Conservation (phyloP, 2,113 vertebrate species). For the Rhegmatorhina hoffmannsi region DNA sequence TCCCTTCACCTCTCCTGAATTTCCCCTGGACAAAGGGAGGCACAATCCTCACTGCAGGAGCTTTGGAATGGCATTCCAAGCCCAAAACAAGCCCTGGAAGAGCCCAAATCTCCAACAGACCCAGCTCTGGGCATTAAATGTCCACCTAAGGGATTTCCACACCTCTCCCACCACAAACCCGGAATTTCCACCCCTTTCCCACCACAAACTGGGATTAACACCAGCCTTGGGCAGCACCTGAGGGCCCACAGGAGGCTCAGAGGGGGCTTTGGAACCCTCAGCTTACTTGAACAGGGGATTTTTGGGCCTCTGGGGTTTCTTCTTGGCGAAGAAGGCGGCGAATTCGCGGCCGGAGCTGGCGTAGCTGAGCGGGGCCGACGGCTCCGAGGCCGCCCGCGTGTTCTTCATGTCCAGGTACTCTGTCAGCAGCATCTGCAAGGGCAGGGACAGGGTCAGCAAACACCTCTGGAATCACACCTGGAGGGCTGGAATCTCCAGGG, state of each 20-base stretch:
- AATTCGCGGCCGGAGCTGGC: slow-evolving; percentile 94
- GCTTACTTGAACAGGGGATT: slow-evolving; percentile 95
- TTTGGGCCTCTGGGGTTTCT: slow-evolving; percentile 92
- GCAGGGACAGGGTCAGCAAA: neutral
- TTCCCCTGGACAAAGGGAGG: neutral
- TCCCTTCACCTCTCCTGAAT: neutral
- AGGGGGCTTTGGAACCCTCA: neutral
- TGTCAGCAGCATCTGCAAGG: slow-evolving; percentile 88
- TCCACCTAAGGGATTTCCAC: neutral
- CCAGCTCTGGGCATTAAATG: neutral
- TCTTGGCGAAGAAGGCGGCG: slow-evolving; percentile 95
- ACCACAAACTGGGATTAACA: fast-evolving
- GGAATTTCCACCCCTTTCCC: neutral
- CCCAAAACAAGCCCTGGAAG: neutral
- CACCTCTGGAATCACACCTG: neutral
- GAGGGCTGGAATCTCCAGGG: slow-evolving; percentile 47
- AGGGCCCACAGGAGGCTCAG: neutral
- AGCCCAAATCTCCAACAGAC: neutral
- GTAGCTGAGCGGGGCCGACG: slow-evolving; percentile 91
- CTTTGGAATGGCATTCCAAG: neutral
- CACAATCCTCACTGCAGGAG: neutral
- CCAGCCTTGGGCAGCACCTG: fast-evolving
- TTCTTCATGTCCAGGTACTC: slow-evolving; percentile 99
- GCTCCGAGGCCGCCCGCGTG: slow-evolving; percentile 88
- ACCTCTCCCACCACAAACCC: no score